A percentile compares a stretch with the other conserved stretches of the same genome.
Conservation (phyloP, 2,797 vertebrate genomes). For the Danio jaintianensis region DNA sequence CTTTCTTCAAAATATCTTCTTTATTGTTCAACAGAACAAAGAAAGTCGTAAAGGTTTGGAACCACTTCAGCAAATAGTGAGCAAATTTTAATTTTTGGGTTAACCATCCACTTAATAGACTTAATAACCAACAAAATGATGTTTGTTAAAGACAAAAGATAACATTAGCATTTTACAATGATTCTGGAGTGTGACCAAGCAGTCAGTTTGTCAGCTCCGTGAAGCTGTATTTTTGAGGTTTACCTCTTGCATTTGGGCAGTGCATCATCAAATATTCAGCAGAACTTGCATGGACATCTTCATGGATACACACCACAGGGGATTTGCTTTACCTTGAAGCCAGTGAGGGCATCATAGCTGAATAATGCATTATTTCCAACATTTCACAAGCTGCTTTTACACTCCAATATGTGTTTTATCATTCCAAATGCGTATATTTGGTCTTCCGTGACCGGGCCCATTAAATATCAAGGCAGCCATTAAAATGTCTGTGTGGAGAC, state of each 20-base stretch:
- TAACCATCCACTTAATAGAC: conserved; percentile 46
- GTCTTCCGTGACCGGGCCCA: conserved; percentile 39
- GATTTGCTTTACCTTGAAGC: conserved; percentile 46
- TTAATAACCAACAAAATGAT: conserved; percentile 58
- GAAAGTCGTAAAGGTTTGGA: no score
- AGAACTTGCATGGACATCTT: conserved; percentile 30
- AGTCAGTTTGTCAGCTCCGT: neutral
- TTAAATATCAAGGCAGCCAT: conserved; percentile 61
- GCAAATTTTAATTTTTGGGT: neutral
- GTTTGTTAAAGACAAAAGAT: conserved; percentile 64
- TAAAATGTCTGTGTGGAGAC: conserved; percentile 57
- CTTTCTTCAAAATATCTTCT: no score
- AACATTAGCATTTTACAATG: conserved; percentile 69
- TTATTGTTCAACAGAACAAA: conserved; percentile 58
- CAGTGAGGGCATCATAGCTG: conserved; percentile 39
- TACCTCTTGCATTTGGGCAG: conserved; percentile 53
- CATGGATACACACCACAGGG: conserved; percentile 18
- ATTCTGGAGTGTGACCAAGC: conserved; percentile 55
- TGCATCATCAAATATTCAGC: conserved; percentile 52
- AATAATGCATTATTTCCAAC: conserved; percentile 55
- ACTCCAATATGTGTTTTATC: conserved; percentile 47
- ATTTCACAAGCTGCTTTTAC: conserved; percentile 47
- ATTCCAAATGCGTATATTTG: conserved; percentile 50
- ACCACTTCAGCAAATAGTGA: conserved; percentile 8
- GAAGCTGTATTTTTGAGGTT: conserved; percentile 46